Percentiles rank a stretch among this genome's conserved stretches.
These are phyloP conservation scores for Oreochromis grahami DNA, from an alignment of 2,797 vertebrate genomes.

Conservation along the genomic window DNA sequence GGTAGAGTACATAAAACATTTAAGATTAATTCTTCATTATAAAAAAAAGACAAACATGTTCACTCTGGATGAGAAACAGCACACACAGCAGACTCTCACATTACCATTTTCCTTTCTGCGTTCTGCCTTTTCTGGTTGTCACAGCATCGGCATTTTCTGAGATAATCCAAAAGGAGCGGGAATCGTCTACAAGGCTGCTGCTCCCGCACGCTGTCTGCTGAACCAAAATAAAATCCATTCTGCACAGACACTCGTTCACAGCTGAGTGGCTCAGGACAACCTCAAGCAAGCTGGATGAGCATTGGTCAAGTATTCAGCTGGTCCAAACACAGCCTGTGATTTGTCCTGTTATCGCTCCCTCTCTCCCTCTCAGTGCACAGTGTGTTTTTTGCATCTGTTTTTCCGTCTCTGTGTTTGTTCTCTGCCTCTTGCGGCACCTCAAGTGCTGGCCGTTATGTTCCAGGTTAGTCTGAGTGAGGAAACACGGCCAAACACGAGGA, in stretches of 20 bases:
- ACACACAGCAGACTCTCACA: background rate
- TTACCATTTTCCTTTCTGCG: constrained; percentile 64
- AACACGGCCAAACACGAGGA: constrained; percentile 45
- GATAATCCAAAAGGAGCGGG: constrained; percentile 48
- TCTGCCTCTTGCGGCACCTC: constrained; percentile 21
- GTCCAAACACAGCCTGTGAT: constrained; percentile 21
- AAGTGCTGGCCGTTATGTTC: constrained; percentile 38
- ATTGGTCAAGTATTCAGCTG: constrained; percentile 24
- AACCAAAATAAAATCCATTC: constrained; percentile 50
- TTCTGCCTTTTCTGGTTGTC: constrained; percentile 27
- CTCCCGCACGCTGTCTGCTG: background rate
- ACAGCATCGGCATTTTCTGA: constrained; percentile 6
- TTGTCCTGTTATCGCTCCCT: background rate
- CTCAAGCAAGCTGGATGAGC: constrained; percentile 34
- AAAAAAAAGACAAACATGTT: background rate
- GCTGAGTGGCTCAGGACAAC: constrained; percentile 44
- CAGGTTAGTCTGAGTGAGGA: constrained; percentile 47
- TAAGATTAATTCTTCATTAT: background rate
- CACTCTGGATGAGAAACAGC: background rate
- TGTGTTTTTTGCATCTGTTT: background rate
- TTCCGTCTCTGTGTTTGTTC: constrained; percentile 22
- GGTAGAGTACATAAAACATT: background rate
- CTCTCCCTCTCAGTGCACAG: background rate
- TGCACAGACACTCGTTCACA: constrained; percentile 10
- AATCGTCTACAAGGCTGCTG: constrained; percentile 3